Percentiles rank a stretch among this genome's conserved stretches.
phyloP scores from a whole-genome alignment of 2,113 vertebrate species.

The Pseudolaguvia tuberculata region DNA sequence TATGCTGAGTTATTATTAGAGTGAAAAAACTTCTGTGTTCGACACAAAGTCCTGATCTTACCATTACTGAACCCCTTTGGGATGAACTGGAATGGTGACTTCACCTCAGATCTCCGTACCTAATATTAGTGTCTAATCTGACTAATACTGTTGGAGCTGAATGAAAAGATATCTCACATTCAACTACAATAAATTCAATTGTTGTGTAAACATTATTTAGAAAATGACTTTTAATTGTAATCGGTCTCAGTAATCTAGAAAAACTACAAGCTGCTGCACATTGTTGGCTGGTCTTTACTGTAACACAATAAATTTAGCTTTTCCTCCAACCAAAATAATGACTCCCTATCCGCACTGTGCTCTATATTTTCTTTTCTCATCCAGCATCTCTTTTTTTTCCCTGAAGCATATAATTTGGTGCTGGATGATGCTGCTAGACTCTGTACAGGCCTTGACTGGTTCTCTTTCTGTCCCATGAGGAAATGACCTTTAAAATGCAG shows the following conservation, averaged over 20 bases:
- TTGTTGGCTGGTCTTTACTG: neutral
- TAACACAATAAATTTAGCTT: neutral
- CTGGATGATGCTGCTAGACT: neutral
- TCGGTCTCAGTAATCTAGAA: neutral
- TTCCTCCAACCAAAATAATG: neutral
- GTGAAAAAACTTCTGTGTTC: no score
- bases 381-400: neutral
- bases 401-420: constrained; percentile 2
- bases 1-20: no score
- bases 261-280: neutral
- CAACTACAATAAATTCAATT: no score
- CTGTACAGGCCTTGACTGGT: neutral
- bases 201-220: no score
- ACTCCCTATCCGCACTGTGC: neutral
- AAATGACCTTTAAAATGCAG: constrained; percentile 1
- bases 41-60: no score
- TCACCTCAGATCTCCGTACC: no score
- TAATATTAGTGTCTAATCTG: no score
- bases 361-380: neutral
- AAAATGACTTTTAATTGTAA: neutral
- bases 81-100: no score
- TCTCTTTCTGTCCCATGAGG: constrained; percentile 4
- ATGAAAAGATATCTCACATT: no score
- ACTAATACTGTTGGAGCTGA: no score
- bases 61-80: no score